Percentiles rank a stretch among this genome's conserved stretches.
Evolutionary conservation across 1,140 invertebrate genomes (phyloP).

Genomic region (Pachyrhynchus sulphureomaculatus): DNA sequence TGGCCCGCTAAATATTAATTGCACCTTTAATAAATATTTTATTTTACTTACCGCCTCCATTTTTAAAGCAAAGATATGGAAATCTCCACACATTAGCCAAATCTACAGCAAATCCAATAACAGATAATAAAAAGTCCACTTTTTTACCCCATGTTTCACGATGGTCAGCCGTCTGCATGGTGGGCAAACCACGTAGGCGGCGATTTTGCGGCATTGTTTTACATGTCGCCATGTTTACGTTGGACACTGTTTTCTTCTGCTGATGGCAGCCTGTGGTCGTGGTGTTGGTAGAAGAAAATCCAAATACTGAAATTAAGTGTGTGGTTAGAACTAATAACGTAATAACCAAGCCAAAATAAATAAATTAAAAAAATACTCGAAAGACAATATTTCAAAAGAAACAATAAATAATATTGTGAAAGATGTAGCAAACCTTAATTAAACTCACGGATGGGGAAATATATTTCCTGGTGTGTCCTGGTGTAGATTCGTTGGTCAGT

Average conservation of each 20-base stretch:
- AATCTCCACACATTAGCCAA: constrained; percentile 93
- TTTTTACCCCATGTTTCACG: constrained; percentile 87
- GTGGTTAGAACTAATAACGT: too few relatives aligned
- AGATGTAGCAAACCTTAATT: too few relatives aligned
- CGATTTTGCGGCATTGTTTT: constrained; percentile 5
- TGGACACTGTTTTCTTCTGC: constrained; percentile 11
- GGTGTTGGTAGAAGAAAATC: constrained; percentile 18
- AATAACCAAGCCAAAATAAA: too few relatives aligned
- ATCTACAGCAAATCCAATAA: constrained; percentile 87
- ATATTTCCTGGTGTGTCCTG: too few relatives aligned
- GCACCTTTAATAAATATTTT: too few relatives aligned
- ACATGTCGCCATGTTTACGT: constrained; percentile 11
- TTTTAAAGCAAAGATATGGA: constrained; percentile 87
- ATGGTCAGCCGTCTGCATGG: constrained; percentile 53
- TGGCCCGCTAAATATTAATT: too few relatives aligned
- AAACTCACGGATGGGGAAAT: too few relatives aligned
- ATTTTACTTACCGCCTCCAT: constrained; percentile 77
- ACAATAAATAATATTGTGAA: too few relatives aligned
- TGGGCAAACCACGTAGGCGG: constrained; percentile 20
- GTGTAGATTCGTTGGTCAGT: too few relatives aligned
- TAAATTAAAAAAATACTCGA: too few relatives aligned
- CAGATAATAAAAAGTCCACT: constrained; percentile 86
- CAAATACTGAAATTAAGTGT: constrained; percentile 18
- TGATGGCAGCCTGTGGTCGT: constrained; percentile 19
- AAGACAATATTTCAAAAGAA: too few relatives aligned